Conservation (phyloP, 1,140 invertebrate genomes). For the Musca domestica region DNA sequence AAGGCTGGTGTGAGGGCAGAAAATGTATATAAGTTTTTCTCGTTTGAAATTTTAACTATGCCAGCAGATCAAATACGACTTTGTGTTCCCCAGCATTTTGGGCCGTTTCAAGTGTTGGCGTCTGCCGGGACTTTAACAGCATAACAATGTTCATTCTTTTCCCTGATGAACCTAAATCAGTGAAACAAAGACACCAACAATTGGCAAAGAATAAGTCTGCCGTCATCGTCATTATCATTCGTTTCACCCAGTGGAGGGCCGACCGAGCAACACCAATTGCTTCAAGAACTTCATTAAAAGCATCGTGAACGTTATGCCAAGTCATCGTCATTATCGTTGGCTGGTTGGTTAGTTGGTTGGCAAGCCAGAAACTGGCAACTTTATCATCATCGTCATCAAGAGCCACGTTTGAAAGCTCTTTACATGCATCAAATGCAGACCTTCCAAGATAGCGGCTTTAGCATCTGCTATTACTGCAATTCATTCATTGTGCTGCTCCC, state of each 20-base stretch:
- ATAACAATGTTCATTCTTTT: background rate
- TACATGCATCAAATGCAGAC: no score
- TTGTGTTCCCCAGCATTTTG: background rate
- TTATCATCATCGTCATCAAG: no score
- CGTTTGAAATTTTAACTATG: background rate
- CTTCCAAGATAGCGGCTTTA: no score
- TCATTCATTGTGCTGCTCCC: no score
- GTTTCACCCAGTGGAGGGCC: background rate
- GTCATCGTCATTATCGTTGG: no score
- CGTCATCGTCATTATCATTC: slow-evolving; percentile 11
- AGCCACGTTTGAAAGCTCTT: no score
- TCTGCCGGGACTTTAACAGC: slow-evolving; percentile 7
- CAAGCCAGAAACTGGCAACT: no score
- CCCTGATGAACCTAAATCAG: background rate
- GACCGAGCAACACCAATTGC: background rate
- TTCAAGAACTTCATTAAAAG: no score
- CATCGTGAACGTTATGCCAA: no score
- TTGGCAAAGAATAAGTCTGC: background rate
- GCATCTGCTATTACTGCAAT: no score
- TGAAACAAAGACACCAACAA: background rate
- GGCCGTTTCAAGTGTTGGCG: slow-evolving; percentile 14
- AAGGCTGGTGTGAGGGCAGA: background rate
- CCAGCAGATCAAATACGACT: no score
- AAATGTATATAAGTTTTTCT: background rate
- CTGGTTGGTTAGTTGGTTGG: no score